Evolutionary conservation across 2,888 invertebrate species (phyloP).

Genomic region (Horisme vitalbata): DNA sequence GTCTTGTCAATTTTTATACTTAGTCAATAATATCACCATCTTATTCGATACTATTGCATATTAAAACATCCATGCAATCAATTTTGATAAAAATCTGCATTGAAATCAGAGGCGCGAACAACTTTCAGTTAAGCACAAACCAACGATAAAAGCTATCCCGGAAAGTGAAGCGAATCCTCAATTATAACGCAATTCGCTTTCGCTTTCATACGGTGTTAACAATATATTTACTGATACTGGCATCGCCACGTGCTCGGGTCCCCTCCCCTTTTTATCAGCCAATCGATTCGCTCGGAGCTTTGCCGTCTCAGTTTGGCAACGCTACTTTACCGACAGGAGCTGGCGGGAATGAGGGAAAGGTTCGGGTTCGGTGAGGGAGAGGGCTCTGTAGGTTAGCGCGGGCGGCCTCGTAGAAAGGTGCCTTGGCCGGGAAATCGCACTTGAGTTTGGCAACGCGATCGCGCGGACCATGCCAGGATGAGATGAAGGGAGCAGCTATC

Average conservation of each 20-base stretch:
- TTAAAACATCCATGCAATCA: too few species aligned
- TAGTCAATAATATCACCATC: too few species aligned
- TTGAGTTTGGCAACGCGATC: constrained; percentile 56
- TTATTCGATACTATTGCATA: too few species aligned
- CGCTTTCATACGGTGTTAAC: constrained; percentile 29
- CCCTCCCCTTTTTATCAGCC: constrained; percentile 74
- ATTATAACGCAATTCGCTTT: constrained; percentile 44
- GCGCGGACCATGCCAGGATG: constrained; percentile 60
- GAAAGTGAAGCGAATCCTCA: constrained; percentile 55
- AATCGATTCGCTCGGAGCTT: constrained; percentile 70
- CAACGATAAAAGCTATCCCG: constrained; percentile 44
- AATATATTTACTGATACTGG: constrained; percentile 35
- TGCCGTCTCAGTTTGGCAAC: constrained; percentile 58
- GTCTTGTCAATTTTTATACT: too few species aligned
- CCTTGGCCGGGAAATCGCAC: constrained; percentile 49
- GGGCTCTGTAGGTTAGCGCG: constrained; percentile 60
- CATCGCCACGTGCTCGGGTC: constrained; percentile 69
- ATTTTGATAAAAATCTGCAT: constrained; percentile 14
- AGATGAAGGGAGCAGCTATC: constrained; percentile 65
- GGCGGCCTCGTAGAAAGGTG: constrained; percentile 41
- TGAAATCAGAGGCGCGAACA: constrained; percentile 31
- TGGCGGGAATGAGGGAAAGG: constrained; percentile 49
- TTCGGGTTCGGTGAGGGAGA: constrained; percentile 44
- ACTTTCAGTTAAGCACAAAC: constrained; percentile 48
- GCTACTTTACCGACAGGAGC: constrained; percentile 70